These are phyloP conservation scores for Encarsia formosa DNA, from an alignment of 2,888 invertebrate genomes.

Conservation along the genomic window DNA sequence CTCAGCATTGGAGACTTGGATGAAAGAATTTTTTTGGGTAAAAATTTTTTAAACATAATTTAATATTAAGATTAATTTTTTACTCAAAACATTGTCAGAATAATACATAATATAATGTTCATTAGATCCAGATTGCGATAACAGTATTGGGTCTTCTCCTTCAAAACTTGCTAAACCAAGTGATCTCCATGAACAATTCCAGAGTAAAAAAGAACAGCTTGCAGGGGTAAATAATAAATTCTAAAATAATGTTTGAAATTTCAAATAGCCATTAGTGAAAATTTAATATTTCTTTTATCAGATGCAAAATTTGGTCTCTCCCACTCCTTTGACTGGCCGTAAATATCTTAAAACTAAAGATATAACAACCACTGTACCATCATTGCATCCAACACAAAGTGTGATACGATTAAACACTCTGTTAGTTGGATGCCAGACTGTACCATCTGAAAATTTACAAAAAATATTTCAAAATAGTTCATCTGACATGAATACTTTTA, in stretches of 20 bases:
- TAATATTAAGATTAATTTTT: slow-evolving; percentile 27
- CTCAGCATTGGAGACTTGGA: slow-evolving; percentile 92
- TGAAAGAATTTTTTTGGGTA: slow-evolving; percentile 89
- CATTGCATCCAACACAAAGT: slow-evolving; percentile 80
- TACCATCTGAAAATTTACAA: slow-evolving; percentile 64
- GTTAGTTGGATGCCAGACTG: slow-evolving; percentile 63
- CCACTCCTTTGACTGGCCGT: slow-evolving; percentile 82
- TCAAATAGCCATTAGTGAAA: neutral
- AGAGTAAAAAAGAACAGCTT: slow-evolving; percentile 41
- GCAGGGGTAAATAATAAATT: slow-evolving; percentile 41
- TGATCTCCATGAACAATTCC: slow-evolving; percentile 48
- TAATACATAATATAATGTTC: no score
- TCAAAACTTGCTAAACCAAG: slow-evolving; percentile 45
- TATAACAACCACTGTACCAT: slow-evolving; percentile 62
- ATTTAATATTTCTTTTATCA: slow-evolving; percentile 30
- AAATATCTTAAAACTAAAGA: slow-evolving; percentile 69
- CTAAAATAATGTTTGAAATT: slow-evolving; percentile 22
- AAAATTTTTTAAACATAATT: no score
- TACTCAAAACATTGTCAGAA: no score
- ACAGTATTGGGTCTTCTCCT: slow-evolving; percentile 55
- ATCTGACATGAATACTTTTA: slow-evolving; percentile 52
- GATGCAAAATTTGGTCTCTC: slow-evolving; percentile 57
- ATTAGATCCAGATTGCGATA: slow-evolving; percentile 51
- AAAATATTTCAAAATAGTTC: slow-evolving; percentile 59
- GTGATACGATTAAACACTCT: slow-evolving; percentile 72